phyloP scores from a whole-genome alignment of 2,888 invertebrate genomes.

The Coelinius sp. region DNA sequence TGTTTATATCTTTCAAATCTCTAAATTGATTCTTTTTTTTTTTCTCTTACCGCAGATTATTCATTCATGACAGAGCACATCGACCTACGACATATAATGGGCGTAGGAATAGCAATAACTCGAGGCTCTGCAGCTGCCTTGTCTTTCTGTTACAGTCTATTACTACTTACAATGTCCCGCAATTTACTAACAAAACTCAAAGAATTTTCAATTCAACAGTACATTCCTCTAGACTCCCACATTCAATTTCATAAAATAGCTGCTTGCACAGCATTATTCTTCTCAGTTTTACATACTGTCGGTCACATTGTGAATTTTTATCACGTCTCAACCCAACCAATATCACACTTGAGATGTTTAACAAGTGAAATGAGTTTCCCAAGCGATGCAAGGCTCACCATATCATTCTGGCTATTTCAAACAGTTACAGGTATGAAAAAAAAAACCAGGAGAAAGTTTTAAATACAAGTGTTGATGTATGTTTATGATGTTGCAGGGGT shows the following conservation, averaged over 20 bases:
- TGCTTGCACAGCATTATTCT: constrained; percentile 94
- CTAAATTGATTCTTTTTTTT: background rate
- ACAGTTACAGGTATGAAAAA: constrained; percentile 85
- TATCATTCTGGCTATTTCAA: constrained; percentile 95
- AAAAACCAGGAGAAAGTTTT: background rate
- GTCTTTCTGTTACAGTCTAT: constrained; percentile 93
- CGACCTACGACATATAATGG: constrained; percentile 96
- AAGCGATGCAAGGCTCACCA: constrained; percentile 94
- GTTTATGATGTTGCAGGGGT: constrained; percentile 75
- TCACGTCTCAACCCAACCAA: constrained; percentile 95
- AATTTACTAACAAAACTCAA: constrained; percentile 94
- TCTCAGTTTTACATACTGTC: constrained; percentile 91
- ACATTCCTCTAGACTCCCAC: constrained; percentile 93
- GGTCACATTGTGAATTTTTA: constrained; percentile 98
- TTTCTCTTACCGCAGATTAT: constrained; percentile 80
- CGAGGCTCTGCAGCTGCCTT: constrained; percentile 94
- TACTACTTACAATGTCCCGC: constrained; percentile 92
- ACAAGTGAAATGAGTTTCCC: constrained; percentile 95
- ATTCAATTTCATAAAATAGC: constrained; percentile 98
- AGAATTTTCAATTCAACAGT: constrained; percentile 94
- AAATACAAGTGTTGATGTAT: background rate
- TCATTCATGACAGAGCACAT: constrained; percentile 97
- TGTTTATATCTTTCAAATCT: no score
- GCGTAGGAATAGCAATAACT: constrained; percentile 95
- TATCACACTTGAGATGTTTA: constrained; percentile 91